phyloP scores from a whole-genome alignment of 2,888 invertebrate species.

The Polylopha cassiicola region DNA sequence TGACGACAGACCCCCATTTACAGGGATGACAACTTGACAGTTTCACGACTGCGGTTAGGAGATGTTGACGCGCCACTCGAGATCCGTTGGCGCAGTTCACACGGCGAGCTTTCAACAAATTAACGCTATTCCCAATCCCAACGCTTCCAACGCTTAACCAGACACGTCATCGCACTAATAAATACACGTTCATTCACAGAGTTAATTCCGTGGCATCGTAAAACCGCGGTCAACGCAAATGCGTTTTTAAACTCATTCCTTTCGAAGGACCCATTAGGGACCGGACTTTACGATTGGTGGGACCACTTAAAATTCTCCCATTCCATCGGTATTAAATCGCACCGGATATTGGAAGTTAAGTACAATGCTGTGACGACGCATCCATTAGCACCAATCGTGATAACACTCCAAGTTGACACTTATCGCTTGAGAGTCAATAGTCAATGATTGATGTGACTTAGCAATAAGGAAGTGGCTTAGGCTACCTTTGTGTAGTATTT shows the following conservation, averaged over 20 bases:
- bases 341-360: conserved; percentile 60
- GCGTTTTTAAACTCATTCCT: conserved; percentile 52
- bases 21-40: conserved; percentile 64
- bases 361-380: conserved; percentile 44
- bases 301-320: conserved; percentile 41
- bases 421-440: conserved; percentile 42
- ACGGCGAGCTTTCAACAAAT: conserved; percentile 54
- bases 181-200: conserved; percentile 14
- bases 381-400: conserved; percentile 60
- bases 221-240: conserved; percentile 27
- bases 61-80: conserved; percentile 45
- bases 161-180: conserved; percentile 7
- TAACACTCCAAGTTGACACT: conserved; percentile 46
- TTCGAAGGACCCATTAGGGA: conserved; percentile 49
- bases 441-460: conserved; percentile 37
- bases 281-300: conserved; percentile 52
- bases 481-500: conserved; percentile 8
- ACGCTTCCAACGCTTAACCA: conserved; percentile 17
- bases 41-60: conserved; percentile 47
- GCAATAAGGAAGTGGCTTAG: conserved; percentile 24
- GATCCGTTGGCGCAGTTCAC: conserved; percentile 51
- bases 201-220: conserved; percentile 25
- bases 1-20: conserved; percentile 69
- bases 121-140: conserved; percentile 35
- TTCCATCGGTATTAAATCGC: conserved; percentile 49